phyloP scores from a whole-genome alignment of 2,888 invertebrate species.

The Celastrina argiolus region DNA sequence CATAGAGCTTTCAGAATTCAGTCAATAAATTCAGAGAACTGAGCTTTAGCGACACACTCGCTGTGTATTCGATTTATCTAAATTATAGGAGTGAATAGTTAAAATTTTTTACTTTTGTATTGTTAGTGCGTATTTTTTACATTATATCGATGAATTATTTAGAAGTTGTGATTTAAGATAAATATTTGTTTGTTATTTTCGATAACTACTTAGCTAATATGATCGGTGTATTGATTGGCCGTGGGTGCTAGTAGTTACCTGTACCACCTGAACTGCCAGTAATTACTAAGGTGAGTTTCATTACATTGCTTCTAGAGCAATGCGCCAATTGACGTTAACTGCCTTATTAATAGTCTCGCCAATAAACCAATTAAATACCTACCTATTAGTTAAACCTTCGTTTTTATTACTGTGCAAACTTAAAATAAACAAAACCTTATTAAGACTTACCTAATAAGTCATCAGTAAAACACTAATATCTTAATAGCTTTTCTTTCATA shows the following conservation, averaged over 20 bases:
- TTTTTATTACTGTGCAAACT: too few relatives aligned
- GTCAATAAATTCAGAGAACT: constrained; percentile 42
- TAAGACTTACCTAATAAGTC: too few relatives aligned
- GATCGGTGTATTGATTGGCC: constrained; percentile 19
- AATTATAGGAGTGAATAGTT: not conserved
- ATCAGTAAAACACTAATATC: too few relatives aligned
- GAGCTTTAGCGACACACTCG: not conserved
- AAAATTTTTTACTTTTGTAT: constrained; percentile 17
- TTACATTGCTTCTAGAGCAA: not conserved
- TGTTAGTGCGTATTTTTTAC: not conserved
- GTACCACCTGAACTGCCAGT: not conserved
- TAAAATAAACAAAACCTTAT: too few relatives aligned
- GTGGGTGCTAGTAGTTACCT: constrained; percentile 15
- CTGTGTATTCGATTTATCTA: not conserved
- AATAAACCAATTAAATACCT: too few relatives aligned
- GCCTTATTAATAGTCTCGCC: too few relatives aligned
- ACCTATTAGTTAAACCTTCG: too few relatives aligned
- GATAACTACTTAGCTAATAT: constrained; percentile 12
- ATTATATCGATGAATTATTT: not conserved
- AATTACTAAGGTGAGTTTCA: constrained; percentile 20
- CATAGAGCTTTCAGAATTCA: constrained; percentile 38
- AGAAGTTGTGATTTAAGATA: not conserved
- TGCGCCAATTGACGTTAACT: not conserved
- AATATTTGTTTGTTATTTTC: constrained; percentile 11
- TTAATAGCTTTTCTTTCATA: too few relatives aligned